Evolutionary conservation across 2,888 invertebrate species (phyloP), one percentile per base, ranked within the genome.

Genomic region (Lycaena phlaeas): DNA sequence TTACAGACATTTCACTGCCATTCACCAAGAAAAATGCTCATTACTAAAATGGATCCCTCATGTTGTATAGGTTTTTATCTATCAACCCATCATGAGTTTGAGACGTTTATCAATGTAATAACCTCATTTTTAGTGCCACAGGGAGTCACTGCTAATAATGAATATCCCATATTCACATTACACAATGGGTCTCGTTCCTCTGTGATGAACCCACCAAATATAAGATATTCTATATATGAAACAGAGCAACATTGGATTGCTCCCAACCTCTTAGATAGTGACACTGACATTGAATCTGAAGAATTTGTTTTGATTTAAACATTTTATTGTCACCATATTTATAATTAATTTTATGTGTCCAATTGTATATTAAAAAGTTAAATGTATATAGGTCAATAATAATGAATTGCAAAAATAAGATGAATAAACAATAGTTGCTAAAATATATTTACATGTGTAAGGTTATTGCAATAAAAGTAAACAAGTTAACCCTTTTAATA

Each of bases 51-150:
- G 92, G 96, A 96, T 76, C 96, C 96, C 7, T 95, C 95, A 50
- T 96, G 95, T 70, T 94, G 95, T 57, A 90, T 96, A 45, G 96
- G 95, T 10, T 96, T 96, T 71, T 96, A 95, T 73, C 90, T 94
- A 59, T 86, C 88, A 42, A 90, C 90, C 42, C 89, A 88, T 71
- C 85, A 87, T 46, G 92, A 95, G 54, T 93, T 95, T 69, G 88
- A 92, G 54, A 89, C 88, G 52, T 92, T 93, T 68, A 78, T 92
- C 25, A 89, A 89, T 66, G 86, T 87, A 48, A 89, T 91, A 39
- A 88, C 89, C 61, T 86, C 89, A 61, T 85, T 85, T 56, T 60
- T 85, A 45, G 64, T 71, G 30, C 85, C 85, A 17, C 81, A 78
- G 50, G 77, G 77, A 43, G 69, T 75, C 4, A 65, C 75, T 56